phyloP scores from a whole-genome alignment of 2,113 vertebrate species.

The Oceanodroma tethys region DNA sequence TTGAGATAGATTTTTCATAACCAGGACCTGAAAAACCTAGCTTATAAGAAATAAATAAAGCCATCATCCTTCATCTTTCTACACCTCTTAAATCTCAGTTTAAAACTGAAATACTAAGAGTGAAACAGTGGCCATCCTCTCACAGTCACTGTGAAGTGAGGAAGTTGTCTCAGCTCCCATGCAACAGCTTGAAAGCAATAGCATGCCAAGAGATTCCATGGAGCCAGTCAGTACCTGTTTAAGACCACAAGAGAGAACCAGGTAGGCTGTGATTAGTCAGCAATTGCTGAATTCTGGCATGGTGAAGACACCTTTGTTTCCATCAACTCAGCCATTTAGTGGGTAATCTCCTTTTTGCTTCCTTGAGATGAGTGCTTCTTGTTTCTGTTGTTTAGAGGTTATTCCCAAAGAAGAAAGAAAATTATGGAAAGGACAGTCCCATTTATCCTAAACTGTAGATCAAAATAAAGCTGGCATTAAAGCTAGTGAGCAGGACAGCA shows the following conservation, averaged over 20 bases:
- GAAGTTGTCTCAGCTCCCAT: not conserved
- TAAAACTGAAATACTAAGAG: not conserved
- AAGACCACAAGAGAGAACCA: not conserved
- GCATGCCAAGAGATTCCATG: not conserved
- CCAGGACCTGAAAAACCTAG: not conserved
- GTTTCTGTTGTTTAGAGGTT: not conserved
- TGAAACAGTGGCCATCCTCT: not conserved
- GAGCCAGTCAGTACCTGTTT: not conserved
- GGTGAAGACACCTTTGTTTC: not conserved
- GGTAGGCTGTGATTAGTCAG: not conserved
- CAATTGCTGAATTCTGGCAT: not conserved
- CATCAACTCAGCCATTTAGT: not conserved
- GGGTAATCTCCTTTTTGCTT: not conserved
- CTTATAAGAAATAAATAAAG: not conserved
- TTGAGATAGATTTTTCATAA: not conserved
- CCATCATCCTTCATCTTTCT: not conserved
- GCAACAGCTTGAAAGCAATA: not conserved
- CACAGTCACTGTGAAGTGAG: not conserved
- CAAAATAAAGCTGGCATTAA: not conserved
- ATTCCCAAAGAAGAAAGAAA: not conserved
- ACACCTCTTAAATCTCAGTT: not conserved
- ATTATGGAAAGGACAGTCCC: not conserved
- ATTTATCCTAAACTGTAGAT: not conserved
- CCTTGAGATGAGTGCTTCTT: not conserved
- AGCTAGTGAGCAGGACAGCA: not conserved